These are phyloP conservation scores for Beris morrisii DNA, from an alignment of 2,888 invertebrate genomes.

Conservation along the genomic window DNA sequence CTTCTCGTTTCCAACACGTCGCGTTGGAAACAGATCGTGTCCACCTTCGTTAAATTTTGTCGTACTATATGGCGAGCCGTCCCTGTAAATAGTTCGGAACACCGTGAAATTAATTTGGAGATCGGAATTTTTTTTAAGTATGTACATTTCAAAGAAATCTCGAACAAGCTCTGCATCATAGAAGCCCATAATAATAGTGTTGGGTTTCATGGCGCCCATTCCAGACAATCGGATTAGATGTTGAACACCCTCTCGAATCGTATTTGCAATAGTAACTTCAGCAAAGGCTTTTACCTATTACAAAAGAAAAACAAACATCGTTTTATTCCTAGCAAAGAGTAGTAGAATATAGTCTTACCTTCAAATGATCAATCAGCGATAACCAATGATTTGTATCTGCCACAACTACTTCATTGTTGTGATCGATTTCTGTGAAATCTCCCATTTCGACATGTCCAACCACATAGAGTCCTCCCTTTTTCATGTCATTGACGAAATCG, in stretches of 20 bases:
- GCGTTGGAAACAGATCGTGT: conserved; percentile 60
- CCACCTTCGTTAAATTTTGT: conserved; percentile 60
- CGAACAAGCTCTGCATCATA: conserved; percentile 74
- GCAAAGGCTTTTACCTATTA: conserved; percentile 89
- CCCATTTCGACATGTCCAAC: conserved; percentile 81
- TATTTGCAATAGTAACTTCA: conserved; percentile 84
- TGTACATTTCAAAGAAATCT: conserved; percentile 77
- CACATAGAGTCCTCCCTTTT: conserved; percentile 89
- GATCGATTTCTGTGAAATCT: conserved; percentile 54
- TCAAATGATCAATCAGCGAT: conserved; percentile 90
- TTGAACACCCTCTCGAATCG: conserved; percentile 86
- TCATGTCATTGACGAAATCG: conserved; percentile 96
- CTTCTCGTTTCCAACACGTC: conserved; percentile 56
- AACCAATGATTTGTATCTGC: conserved; percentile 89
- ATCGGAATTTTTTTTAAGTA: conserved; percentile 40
- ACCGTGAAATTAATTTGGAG: no score
- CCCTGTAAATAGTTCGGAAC: conserved; percentile 51
- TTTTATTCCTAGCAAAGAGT: no score
- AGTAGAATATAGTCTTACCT: conserved; percentile 57
- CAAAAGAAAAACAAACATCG: neutral
- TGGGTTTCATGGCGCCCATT: conserved; percentile 99
- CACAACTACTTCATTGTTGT: conserved; percentile 68
- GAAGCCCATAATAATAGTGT: conserved; percentile 94
- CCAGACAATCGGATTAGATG: conserved; percentile 91
- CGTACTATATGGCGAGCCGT: conserved; percentile 65